These are phyloP conservation scores for Pteruthius melanotis DNA, from an alignment of 2,113 vertebrate species.

Conservation along the genomic window DNA sequence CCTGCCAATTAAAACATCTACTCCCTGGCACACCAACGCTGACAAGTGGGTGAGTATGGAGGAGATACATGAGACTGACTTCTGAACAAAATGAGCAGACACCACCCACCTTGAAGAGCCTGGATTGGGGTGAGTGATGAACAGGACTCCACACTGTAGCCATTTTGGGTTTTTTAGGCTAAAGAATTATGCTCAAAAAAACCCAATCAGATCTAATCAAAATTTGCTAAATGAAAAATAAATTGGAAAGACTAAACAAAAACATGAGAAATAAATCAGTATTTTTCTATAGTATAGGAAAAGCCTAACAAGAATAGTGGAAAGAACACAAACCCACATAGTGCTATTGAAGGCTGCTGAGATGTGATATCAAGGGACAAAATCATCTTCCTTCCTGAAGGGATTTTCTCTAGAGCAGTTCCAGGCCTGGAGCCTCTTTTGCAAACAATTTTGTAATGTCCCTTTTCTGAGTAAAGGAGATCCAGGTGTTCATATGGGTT, in stretches of 20 bases:
- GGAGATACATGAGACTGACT: neutral
- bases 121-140: neutral
- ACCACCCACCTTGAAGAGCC: neutral
- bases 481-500: neutral
- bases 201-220: neutral
- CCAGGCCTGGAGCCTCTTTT: neutral
- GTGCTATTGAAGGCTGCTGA: neutral
- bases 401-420: neutral
- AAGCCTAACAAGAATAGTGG: neutral
- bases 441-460: neutral
- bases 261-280: neutral
- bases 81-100: neutral
- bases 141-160: rapidly evolving
- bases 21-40: neutral
- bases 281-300: neutral
- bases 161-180: neutral
- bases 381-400: neutral
- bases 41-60: neutral
- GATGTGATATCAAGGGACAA: neutral
- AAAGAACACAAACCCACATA: neutral
- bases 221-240: neutral
- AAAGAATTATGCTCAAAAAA: neutral
- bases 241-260: neutral
- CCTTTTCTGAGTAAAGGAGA: neutral
- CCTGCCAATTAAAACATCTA: neutral